Base-by-base conservation (phyloP, 2,888 invertebrate species). In the Mythimna loreyi region DNA sequence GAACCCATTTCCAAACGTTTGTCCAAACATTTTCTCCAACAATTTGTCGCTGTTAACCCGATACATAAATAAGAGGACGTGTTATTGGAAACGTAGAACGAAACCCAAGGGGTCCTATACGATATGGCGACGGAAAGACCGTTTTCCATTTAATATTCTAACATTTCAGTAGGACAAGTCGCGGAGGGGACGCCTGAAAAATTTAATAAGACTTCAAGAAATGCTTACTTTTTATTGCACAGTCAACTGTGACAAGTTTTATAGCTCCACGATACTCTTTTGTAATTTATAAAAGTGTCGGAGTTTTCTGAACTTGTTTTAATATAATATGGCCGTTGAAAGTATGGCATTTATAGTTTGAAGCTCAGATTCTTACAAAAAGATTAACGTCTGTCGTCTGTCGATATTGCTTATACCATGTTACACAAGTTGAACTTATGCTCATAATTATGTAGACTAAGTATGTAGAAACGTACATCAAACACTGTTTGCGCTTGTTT, bases 131-230 rank as follows among this genome's bases (percentile, higher is more conserved):
- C 80, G 76, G 72, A 77, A 68, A 60, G 69, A 78, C 73, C 66
- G 70, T 75, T 76, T 66, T 65, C 83, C 79, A 78, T 84, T 87
- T 87, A 87, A 88, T 86, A 86, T 85, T 88, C 84, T 78, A 76
- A 78, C 82, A 78, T 85, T 83, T 86, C 75, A 82, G 75, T 75
- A 72, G 71, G 65, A 80, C 60, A 78, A 76, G 78, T 78, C 72
- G 28, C 52, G 33, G 69, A 77, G 78, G 76, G 77, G 75, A 68
- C 52, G 72, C 69, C 76, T 85, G 86, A 84, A 84, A 82, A 84
- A 82, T 85, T 78, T 85, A 83, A 84, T 83, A 83, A 83, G 78
- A 77, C 75, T 78, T 78, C 85, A 77, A 83, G 84, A 78, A 82
- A 82, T 81, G 78, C 75, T 79, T 78, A 67, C 74, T 80, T 82